Conservation (phyloP, 2,113 vertebrate species). For the Lophius piscatorius region DNA sequence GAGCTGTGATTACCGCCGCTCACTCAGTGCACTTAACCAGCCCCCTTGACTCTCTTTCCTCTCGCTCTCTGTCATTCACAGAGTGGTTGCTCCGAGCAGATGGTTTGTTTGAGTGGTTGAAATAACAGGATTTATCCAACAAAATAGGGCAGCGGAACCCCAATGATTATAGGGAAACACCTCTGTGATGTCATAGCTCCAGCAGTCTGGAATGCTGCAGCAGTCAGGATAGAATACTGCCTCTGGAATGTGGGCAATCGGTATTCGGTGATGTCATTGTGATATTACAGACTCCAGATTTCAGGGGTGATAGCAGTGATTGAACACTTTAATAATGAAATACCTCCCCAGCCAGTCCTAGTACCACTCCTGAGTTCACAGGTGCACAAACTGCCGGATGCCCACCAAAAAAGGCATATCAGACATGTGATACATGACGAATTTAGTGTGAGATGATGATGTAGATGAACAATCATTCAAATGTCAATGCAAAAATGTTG, state of each 20-base stretch:
- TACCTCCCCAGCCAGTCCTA: not conserved
- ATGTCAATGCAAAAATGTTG: not conserved
- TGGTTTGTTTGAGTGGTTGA: constrained; percentile 62
- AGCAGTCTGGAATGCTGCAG: constrained; percentile 11
- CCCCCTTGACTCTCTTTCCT: constrained; percentile 61
- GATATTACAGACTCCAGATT: not conserved
- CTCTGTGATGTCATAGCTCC: constrained; percentile 41
- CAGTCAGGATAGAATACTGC: not conserved
- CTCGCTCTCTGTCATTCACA: constrained; percentile 69
- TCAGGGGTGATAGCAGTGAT: not conserved
- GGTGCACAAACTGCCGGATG: not conserved
- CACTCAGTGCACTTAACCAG: constrained; percentile 78
- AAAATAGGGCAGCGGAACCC: constrained; percentile 59
- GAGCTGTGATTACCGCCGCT: constrained; percentile 78
- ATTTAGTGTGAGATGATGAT: too few species aligned
- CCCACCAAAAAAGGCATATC: too few species aligned
- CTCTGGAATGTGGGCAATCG: not conserved
- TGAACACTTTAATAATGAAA: not conserved
- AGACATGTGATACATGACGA: too few species aligned
- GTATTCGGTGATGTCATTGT: not conserved
- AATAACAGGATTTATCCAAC: constrained; percentile 66
- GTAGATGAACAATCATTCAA: too few species aligned
- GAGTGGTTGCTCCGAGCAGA: constrained; percentile 50
- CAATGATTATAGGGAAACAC: constrained; percentile 61
- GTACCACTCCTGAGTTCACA: too few species aligned